Conservation (phyloP, 1,140 invertebrate genomes). For the Microplitis demolitor region DNA sequence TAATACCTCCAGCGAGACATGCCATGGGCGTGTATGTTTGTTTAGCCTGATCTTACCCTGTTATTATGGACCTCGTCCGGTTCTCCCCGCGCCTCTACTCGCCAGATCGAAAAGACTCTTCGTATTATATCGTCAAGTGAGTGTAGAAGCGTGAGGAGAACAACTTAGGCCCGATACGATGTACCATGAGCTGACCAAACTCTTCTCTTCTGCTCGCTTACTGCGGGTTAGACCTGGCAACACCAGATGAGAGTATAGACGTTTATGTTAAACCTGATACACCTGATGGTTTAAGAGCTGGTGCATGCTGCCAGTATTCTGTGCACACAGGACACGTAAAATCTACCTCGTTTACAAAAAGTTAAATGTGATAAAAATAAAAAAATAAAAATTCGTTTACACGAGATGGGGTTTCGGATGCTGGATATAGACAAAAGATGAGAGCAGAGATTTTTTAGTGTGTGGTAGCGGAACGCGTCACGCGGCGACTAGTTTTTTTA, state of each 20-base stretch:
- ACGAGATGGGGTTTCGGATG: neutral
- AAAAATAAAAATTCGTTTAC: too few species aligned
- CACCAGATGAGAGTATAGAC: neutral
- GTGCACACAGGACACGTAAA: neutral
- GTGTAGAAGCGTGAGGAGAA: neutral
- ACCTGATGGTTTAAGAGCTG: too few species aligned
- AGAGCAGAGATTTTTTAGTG: neutral
- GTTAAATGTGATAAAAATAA: neutral
- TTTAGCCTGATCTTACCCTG: constrained; percentile 57
- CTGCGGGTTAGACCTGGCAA: too few species aligned
- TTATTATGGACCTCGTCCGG: constrained; percentile 53
- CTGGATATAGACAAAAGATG: neutral
- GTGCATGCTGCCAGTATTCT: too few species aligned
- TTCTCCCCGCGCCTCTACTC: constrained; percentile 38
- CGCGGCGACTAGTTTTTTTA: neutral
- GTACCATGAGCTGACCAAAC: too few species aligned
- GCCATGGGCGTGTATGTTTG: constrained; percentile 61
- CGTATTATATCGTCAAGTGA: too few species aligned
- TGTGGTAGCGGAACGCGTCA: neutral
- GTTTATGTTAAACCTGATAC: too few species aligned
- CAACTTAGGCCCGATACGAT: too few species aligned
- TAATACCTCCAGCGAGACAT: constrained; percentile 55
- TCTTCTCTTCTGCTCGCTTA: too few species aligned
- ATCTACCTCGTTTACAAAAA: neutral
- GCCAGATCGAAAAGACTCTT: neutral